These are phyloP conservation scores for Hippoglossus stenolepis DNA, from an alignment of 2,113 vertebrate species.

Conservation along the genomic window DNA sequence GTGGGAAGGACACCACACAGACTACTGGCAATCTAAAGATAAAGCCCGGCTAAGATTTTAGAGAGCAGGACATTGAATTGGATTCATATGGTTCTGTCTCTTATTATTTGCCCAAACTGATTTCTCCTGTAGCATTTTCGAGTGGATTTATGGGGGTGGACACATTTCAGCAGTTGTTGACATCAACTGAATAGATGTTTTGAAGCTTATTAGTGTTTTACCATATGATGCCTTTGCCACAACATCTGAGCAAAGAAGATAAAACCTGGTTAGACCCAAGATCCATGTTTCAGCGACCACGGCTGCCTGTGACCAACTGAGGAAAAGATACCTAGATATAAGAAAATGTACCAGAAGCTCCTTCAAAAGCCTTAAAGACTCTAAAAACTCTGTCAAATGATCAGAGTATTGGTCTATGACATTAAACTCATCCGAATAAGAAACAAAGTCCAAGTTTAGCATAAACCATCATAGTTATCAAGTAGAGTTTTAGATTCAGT, in stretches of 20 bases:
- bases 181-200: neutral
- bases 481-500: too few relatives aligned
- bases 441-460: neutral
- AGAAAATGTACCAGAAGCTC: neutral
- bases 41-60: too few relatives aligned
- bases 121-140: neutral
- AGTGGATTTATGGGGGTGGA: too few relatives aligned
- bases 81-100: neutral
- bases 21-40: constrained; percentile 8
- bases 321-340: neutral
- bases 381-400: neutral
- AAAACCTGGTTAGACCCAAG: neutral
- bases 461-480: neutral
- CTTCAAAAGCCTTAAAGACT: neutral
- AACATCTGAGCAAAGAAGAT: neutral
- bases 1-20: neutral
- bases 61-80: neutral
- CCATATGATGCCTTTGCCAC: neutral
- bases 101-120: neutral
- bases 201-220: neutral
- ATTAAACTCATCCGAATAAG: neutral
- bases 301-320: neutral
- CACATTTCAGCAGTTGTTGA: neutral
- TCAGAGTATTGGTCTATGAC: too few relatives aligned
- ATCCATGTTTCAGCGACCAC: neutral